Percentiles rank a stretch among this genome's conserved stretches.
Evolutionary conservation across 2,888 invertebrate species (phyloP).

Genomic region (Apotomis turbidana): DNA sequence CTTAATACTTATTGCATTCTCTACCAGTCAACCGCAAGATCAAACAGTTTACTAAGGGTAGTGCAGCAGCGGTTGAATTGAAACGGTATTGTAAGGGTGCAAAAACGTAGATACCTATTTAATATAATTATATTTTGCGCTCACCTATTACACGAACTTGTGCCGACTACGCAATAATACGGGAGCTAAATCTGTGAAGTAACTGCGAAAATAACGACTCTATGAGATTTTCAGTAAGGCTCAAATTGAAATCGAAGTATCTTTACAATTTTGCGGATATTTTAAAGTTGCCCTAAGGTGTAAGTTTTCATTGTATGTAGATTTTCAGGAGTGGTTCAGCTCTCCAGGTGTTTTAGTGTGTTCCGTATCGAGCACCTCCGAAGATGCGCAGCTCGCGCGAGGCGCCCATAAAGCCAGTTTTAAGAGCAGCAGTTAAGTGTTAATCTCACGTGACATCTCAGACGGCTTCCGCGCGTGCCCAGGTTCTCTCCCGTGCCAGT

Average conservation of each 20-base stretch:
- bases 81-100: too few species aligned
- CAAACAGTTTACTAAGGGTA: too few species aligned
- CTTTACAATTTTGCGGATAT: neutral
- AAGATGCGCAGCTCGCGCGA: conserved; percentile 8
- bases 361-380: neutral
- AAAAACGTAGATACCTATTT: too few species aligned
- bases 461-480: conserved; percentile 21
- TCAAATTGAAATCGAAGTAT: neutral
- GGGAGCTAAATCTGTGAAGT: too few species aligned
- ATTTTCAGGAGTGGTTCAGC: neutral
- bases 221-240: neutral
- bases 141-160: neutral
- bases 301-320: neutral
- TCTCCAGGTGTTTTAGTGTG: neutral
- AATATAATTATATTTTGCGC: too few species aligned
- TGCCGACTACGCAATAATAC: neutral
- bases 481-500: conserved; percentile 30
- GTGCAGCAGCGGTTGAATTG: too few species aligned
- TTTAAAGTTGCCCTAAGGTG: neutral
- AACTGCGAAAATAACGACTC: neutral
- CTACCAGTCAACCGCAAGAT: too few species aligned
- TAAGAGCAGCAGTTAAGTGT: conserved; percentile 34
- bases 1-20: too few species aligned
- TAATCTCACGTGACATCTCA: conserved; percentile 42
- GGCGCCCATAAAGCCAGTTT: conserved; percentile 46